phyloP scores from a whole-genome alignment of 2,797 vertebrate genomes.

The Parauchenoglanis ngamensis region DNA sequence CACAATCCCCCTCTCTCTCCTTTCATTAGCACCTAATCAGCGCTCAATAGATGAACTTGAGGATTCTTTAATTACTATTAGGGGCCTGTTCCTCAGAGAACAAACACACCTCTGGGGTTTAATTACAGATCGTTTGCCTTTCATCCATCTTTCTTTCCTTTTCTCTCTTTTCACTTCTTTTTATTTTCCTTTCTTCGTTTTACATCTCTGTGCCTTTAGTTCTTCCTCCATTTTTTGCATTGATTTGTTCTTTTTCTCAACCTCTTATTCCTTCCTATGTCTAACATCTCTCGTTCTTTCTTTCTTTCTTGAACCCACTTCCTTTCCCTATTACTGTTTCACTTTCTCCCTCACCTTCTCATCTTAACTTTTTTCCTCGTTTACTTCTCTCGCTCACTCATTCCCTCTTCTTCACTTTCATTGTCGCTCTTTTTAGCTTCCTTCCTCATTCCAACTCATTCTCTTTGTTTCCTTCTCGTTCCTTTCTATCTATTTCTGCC shows the following conservation, averaged over 20 bases:
- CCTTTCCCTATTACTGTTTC: not conserved
- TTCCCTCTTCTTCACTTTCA: not conserved
- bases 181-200: no score
- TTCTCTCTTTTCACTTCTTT: not conserved
- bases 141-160: constrained; percentile 17
- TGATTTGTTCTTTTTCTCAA: not conserved
- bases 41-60: constrained; percentile 63
- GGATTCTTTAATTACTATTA: constrained; percentile 64
- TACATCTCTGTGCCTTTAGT: not conserved
- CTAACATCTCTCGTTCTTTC: not conserved
- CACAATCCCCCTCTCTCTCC: constrained; percentile 47
- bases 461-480: not conserved
- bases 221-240: not conserved
- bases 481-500: not conserved
- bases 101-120: constrained; percentile 49
- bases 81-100: constrained; percentile 54
- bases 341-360: not conserved
- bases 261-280: not conserved
- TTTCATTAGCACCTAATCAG: constrained; percentile 60
- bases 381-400: not conserved
- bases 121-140: not conserved
- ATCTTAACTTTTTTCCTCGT: not conserved
- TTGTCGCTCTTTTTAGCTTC: not conserved
- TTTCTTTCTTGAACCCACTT: not conserved
- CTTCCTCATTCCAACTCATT: not conserved